Percentiles rank a stretch among this genome's conserved stretches.
Evolutionary conservation across 2,113 vertebrate species (phyloP).

Genomic region (Malurus elegans): DNA sequence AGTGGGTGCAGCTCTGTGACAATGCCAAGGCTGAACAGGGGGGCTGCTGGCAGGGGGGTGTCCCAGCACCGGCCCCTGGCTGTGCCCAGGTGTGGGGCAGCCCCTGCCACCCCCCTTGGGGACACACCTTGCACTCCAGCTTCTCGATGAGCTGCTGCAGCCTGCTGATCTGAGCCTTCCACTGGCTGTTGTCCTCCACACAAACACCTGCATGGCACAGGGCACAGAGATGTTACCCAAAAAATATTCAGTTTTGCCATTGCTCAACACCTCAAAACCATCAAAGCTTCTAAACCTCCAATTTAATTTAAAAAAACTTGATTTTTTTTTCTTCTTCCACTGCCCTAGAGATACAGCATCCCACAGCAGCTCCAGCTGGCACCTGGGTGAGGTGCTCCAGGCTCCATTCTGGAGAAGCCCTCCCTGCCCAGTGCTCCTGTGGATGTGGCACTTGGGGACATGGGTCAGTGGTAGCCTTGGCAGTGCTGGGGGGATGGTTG

Average conservation of each 20-base stretch:
- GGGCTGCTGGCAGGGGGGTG: neutral
- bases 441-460: neutral
- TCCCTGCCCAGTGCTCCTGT: neutral
- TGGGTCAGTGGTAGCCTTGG: neutral
- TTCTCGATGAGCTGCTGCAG: constrained; percentile 93
- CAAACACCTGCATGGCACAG: constrained; percentile 64
- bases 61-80: neutral
- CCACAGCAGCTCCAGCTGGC: neutral
- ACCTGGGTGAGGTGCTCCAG: neutral
- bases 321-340: neutral
- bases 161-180: constrained; percentile 88
- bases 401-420: neutral
- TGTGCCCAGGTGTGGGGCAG: neutral
- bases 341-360: neutral
- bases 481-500: neutral
- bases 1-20: neutral
- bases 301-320: neutral
- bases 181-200: constrained; percentile 82
- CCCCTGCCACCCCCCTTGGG: neutral
- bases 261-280: neutral
- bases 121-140: constrained; percentile 88
- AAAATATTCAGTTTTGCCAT: neutral
- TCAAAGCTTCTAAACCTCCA: neutral
- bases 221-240: neutral
- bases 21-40: fast-evolving